These are phyloP conservation scores for Aradophagus sp. DNA, from an alignment of 1,140 invertebrate genomes.

Conservation along the genomic window DNA sequence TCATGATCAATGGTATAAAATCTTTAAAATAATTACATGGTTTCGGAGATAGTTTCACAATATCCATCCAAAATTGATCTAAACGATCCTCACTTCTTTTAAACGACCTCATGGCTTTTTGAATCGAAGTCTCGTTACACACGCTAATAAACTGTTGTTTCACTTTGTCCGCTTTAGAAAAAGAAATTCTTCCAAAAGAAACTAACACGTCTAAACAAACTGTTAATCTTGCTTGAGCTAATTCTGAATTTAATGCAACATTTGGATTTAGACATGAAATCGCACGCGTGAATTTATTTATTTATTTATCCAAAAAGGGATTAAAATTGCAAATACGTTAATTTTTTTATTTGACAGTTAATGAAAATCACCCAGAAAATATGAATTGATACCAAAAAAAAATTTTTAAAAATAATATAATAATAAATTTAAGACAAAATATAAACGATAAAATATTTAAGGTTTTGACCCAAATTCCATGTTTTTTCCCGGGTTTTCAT, in stretches of 20 bases:
- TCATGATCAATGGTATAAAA: constrained; percentile 26
- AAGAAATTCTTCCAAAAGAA: constrained; percentile 1
- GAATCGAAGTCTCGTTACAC: constrained; percentile 7
- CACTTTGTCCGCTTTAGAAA: background rate
- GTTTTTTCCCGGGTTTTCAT: too few species aligned
- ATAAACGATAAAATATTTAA: too few species aligned
- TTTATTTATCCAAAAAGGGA: too few species aligned
- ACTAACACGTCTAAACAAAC: constrained; percentile 2
- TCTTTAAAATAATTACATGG: constrained; percentile 13
- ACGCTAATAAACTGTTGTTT: constrained; percentile 9
- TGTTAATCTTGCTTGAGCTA: constrained; percentile 1
- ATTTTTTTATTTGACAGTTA: too few species aligned
- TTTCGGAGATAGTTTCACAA: constrained; percentile 4
- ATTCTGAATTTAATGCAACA: constrained; percentile 1
- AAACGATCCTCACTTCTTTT: constrained; percentile 7
- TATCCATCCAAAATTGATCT: constrained; percentile 19
- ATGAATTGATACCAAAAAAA: too few species aligned
- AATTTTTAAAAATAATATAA: too few species aligned
- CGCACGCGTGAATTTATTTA: too few species aligned
- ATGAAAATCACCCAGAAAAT: too few species aligned
- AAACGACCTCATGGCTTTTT: constrained; percentile 12
- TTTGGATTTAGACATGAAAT: constrained; percentile 17
- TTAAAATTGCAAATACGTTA: too few species aligned
- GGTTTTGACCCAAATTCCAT: too few species aligned
- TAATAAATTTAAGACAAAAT: too few species aligned